Conservation (phyloP, 2,797 vertebrate genomes). For the Monodelphis domestica region DNA sequence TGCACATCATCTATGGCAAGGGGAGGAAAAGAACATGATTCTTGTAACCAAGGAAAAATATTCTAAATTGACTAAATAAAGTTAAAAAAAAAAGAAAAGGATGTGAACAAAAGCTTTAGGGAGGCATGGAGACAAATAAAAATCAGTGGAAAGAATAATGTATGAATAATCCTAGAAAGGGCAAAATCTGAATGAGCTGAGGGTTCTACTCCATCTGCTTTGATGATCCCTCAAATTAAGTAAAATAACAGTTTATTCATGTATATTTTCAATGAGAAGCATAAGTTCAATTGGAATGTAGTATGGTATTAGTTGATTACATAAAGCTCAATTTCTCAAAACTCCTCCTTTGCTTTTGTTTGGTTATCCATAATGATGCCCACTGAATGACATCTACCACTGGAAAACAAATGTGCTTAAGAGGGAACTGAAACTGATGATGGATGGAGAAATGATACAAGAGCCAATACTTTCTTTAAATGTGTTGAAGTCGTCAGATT, state of each 20-base stretch:
- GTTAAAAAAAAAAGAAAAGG: too few species aligned
- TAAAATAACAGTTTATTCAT: background rate
- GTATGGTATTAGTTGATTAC: background rate
- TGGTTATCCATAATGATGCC: background rate
- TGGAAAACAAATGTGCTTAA: background rate
- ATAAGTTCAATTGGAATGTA: background rate
- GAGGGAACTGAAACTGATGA: background rate
- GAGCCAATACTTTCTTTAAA: background rate
- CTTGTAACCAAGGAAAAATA: too few species aligned
- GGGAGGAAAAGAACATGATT: too few species aligned
- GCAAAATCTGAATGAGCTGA: background rate
- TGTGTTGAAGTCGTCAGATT: background rate
- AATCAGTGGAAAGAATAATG: background rate
- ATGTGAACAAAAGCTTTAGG: background rate
- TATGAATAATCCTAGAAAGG: background rate
- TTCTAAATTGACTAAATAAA: too few species aligned
- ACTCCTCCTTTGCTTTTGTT: background rate
- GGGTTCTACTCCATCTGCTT: background rate
- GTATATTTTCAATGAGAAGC: background rate
- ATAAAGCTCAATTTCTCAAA: background rate
- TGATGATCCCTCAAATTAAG: background rate
- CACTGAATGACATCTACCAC: background rate
- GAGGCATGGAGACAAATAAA: background rate
- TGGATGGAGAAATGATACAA: background rate
- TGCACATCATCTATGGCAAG: too few species aligned